Base-by-base conservation (phyloP, 2,797 vertebrate species). In the Anguilla obscura region DNA sequence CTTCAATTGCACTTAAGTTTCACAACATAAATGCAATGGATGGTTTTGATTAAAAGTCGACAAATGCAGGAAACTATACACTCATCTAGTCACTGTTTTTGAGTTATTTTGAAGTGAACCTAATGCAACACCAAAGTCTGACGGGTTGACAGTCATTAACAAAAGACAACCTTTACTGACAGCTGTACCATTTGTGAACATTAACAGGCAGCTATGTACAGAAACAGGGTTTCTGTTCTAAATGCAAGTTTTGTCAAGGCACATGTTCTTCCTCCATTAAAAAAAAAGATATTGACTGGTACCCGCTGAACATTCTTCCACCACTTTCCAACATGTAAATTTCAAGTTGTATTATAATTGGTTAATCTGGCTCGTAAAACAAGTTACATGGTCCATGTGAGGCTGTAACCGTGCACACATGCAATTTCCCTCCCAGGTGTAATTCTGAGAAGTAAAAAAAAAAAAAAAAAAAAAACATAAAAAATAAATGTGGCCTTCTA, bases 21-120 rank as follows among this genome's bases (percentile, higher is more conserved):
- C 90, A 87, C 84, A 90, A 93, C 92, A 94, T 92, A 94, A 93
- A 94, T 93, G 91, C 92, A 91, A 94, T 86, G 88, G 86, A 93
- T 92, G 91, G 90, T 94, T 93, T 89, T 91, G 90, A 92, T 16
- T n/a, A 94, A 89, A 94, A 94, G 93, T 89, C 90, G 88, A 92
- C 85, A 92, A 93, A 90, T 92, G 89, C 90, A 93, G 91, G 92
- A 91, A 87, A 93, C 87, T 50, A 88, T 89, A 90, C 87, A 90
- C 88, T 88, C 88, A 91, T 88, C 89, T 91, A 88, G 88, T 92
- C 89, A 91, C 86, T 89, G 79, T 82, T 66, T 86, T 85, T 89
- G 52, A 40, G 54, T 86, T 86, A 86, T 45, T 86, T 89, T 90
- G 85, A 90, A 93, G 90, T 88, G 90, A 89, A 93, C 85, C 89